A percentile compares a stretch with the other conserved stretches of the same genome.
Conservation (phyloP, 30 jellyfish, hydroid and myxozoan species). For the Chironex yamaguchii region DNA sequence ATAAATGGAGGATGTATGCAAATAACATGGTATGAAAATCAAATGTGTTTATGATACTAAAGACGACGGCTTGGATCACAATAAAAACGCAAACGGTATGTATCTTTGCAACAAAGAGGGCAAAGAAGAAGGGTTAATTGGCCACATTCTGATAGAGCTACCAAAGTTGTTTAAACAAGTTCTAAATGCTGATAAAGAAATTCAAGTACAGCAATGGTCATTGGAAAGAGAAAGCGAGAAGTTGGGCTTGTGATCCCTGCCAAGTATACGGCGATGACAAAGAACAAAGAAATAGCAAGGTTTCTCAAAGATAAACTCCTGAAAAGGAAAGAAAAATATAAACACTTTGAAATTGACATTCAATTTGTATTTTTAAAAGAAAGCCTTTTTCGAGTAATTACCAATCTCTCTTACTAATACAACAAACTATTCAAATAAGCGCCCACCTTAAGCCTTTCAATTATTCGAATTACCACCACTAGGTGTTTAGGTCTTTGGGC, state of each 20-base stretch:
- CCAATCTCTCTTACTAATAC: background rate
- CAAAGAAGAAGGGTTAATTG: background rate
- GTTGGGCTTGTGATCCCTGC: background rate
- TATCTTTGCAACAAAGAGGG: background rate
- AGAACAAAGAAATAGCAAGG: background rate
- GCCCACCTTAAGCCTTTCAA: too few relatives aligned
- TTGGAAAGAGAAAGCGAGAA: background rate
- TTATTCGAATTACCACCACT: too few relatives aligned
- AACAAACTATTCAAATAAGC: too few relatives aligned
- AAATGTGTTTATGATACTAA: too few relatives aligned
- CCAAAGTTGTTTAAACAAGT: background rate
- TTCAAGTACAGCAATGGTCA: background rate
- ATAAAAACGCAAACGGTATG: background rate
- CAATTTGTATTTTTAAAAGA: background rate
- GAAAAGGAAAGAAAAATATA: background rate
- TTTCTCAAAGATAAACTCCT: background rate
- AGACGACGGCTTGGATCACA: background rate
- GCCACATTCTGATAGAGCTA: background rate
- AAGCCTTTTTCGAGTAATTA: background rate
- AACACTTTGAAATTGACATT: background rate
- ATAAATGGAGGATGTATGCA: too few relatives aligned
- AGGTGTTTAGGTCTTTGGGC: too few relatives aligned
- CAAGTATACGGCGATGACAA: background rate
- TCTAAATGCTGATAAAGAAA: background rate
- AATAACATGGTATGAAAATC: too few relatives aligned